Conservation (phyloP, 2,113 vertebrate genomes). For the Naja naja region DNA sequence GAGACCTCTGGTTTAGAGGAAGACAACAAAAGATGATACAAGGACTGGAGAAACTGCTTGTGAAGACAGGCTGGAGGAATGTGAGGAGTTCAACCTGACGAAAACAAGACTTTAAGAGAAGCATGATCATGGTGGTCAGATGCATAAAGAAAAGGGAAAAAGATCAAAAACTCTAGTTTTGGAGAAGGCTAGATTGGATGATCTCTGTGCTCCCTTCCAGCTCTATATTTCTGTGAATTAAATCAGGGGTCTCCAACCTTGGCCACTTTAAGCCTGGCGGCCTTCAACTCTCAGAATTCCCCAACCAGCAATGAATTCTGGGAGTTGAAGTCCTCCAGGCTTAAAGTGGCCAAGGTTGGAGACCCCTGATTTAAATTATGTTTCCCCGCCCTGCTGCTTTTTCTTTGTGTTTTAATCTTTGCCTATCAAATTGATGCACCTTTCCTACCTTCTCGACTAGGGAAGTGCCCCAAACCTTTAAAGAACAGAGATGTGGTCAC, state of each 20-base stretch:
- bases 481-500: constrained; percentile 72
- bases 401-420: background rate
- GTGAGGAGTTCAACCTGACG: background rate
- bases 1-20: background rate
- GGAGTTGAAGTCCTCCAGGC: too few species aligned
- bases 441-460: constrained; percentile 43
- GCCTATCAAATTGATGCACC: background rate
- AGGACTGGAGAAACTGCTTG: background rate
- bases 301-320: too few species aligned
- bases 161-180: background rate
- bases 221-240: background rate
- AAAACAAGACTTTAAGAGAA: background rate
- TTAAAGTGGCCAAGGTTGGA: too few species aligned
- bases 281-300: too few species aligned
- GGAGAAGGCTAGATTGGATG: background rate
- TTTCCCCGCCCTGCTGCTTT: background rate
- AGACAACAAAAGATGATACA: background rate
- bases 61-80: background rate
- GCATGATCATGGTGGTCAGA: background rate
- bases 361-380: background rate
- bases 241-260: too few species aligned
- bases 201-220: background rate
- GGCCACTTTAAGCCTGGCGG: too few species aligned
- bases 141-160: background rate
- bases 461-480: constrained; percentile 70